Evolutionary conservation across 2,113 vertebrate genomes (phyloP).

Genomic region (Pelobates fuscus): DNA sequence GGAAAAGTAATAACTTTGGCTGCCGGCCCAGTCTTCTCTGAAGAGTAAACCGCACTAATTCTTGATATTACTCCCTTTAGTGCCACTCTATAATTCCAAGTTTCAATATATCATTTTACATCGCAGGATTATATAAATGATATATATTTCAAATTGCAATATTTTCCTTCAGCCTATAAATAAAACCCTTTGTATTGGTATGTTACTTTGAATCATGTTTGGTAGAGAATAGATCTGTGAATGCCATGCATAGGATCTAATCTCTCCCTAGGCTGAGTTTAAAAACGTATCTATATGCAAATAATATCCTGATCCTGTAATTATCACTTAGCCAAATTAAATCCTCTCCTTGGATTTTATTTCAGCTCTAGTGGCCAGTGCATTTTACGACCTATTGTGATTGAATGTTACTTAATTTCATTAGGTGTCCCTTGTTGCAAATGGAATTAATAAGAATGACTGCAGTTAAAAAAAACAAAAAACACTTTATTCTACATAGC

Average conservation of each 20-base stretch:
- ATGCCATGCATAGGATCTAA: background rate
- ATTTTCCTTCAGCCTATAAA: background rate
- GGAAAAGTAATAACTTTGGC: background rate
- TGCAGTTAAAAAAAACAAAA: background rate
- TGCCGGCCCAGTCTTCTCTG: background rate
- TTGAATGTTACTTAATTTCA: constrained; percentile 4
- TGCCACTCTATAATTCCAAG: background rate
- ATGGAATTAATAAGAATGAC: background rate
- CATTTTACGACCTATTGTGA: background rate
- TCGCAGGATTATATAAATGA: background rate
- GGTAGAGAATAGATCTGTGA: background rate
- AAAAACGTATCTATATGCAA: constrained; percentile 11
- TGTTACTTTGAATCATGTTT: too few relatives aligned
- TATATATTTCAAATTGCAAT: background rate
- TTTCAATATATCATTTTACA: background rate
- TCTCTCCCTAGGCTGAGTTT: background rate
- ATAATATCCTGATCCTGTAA: background rate
- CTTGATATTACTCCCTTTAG: background rate
- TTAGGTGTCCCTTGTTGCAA: background rate
- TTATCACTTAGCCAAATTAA: constrained; percentile 1
- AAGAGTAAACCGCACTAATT: constrained; percentile 2
- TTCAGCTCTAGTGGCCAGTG: background rate
- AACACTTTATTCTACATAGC: background rate
- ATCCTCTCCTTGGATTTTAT: background rate
- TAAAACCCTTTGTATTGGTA: background rate